Base-by-base conservation (phyloP, 2,113 vertebrate genomes). In the Amblyopsis rosae region DNA sequence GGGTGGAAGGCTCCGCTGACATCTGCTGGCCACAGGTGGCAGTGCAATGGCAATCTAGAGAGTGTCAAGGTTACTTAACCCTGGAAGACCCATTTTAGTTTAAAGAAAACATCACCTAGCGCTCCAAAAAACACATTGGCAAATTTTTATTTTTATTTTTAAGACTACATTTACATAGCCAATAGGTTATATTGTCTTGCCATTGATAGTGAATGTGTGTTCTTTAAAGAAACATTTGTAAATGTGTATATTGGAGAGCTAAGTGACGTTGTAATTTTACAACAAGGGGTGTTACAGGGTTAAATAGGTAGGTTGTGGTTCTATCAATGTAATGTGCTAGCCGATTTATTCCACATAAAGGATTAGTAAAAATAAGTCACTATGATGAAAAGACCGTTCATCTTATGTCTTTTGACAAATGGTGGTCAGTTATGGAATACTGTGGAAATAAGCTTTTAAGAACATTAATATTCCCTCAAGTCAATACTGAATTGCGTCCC, bases 1-100 rank as follows among this genome's bases (percentile, higher is more conserved):
- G 49, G 62, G 56, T 46, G 70, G 77, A 85, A 78, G 87, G 48
- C 79, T 80, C 82, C 70, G 77, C 79, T 83, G 89, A 70, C 87
- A 75, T 75, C 89, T 87, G 79, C 86, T 89, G 89, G 83, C 19
- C 5, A 19, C 13, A 2, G 0, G 11, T 4, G 35, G 57, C 4
- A 59, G 12, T 16, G 56, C 16, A 11, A 9, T 16, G 17, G 19
- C 3, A 26, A 19, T 9, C 26, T 26, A 26, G 26, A 26, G 26
- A 2, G 26, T 26, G 26, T 26, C 26, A 26, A 26, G 26, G 26
- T 26, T 26, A 26, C 26, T 26, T 26, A n/a, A n/a, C n/a, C n/a
- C n/a, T n/a, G n/a, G n/a, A n/a, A n/a, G n/a, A n/a, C n/a, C n/a
- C n/a, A n/a, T n/a, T n/a, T n/a, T n/a, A n/a, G n/a, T n/a, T n/a